A percentile compares a stretch with the other conserved stretches of the same genome.
Evolutionary conservation across 2,797 vertebrate genomes (phyloP).

Genomic region (Chelidonichthys spinosus): DNA sequence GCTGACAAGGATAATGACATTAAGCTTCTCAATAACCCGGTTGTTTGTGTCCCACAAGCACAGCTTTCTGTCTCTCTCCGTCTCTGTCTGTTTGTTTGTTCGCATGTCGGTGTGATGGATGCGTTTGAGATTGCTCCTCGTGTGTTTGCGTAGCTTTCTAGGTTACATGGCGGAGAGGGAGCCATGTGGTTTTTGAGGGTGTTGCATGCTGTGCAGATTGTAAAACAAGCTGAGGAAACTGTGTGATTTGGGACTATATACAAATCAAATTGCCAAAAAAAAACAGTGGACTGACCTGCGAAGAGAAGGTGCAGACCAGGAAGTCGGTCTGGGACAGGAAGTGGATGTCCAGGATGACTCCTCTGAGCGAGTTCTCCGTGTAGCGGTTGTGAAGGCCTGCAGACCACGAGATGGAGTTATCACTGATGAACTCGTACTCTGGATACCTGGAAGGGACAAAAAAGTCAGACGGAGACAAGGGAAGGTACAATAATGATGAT

Average conservation of each 20-base stretch:
- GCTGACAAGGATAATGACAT: neutral
- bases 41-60: neutral
- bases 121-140: neutral
- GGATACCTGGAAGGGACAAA: constrained; percentile 86
- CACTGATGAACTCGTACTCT: constrained; percentile 97
- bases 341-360: constrained; percentile 98
- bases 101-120: neutral
- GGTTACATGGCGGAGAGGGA: neutral
- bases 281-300: constrained; percentile 86
- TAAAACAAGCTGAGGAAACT: too few species aligned
- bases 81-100: neutral
- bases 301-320: constrained; percentile 98
- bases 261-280: neutral
- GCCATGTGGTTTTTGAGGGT: too few species aligned
- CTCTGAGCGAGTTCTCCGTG: constrained; percentile 96
- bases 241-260: too few species aligned
- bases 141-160: neutral
- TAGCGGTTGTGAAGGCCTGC: constrained; percentile 97
- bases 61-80: neutral
- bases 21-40: neutral
- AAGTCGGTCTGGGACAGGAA: constrained; percentile 98
- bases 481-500: rapidly evolving
- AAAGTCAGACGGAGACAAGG: neutral
- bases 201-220: too few species aligned
- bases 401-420: constrained; percentile 99